Base-by-base conservation (phyloP, 2,888 invertebrate species). In the Phyllotreta striolata region DNA sequence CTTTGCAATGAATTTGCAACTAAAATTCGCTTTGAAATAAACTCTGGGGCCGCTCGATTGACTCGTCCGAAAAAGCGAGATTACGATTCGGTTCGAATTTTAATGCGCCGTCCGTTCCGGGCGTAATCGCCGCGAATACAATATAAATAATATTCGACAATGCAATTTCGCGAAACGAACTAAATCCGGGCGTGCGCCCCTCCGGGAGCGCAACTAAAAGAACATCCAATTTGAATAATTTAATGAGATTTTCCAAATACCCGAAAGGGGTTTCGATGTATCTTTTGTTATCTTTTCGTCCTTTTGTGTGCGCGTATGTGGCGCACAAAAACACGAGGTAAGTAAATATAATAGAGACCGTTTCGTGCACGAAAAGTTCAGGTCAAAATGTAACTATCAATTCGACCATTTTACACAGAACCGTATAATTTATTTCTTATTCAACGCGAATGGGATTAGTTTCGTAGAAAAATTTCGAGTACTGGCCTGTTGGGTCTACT, bases 151-250 rank as follows among this genome's bases (percentile, higher is more conserved):
- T 52, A 38, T 52, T 52, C 12, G 35, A 52, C 38, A 52, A 52
- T 34, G 6, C 49, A 14, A 52, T 52, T 38, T 52, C 13, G 8
- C 52, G 38, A 12, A 35, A 51, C 51, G 6, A 35, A 35, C 51
- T 51, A 52, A 52, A 52, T 52, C 52, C 38, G 39, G 10, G 8
- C 12, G 12, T 24, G 24, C 24, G 6, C 10, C 52, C 52, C 38
- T 38, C 37, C 37, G 39, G 13, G 12, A 52, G 8, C 14, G 39
- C 47, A 37, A 35, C 41, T 40, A 61, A 71, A 70, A 70, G 72
- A 70, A 63, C 72, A 72, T 69, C 69, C 67, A 72, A 78, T 78
- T 78, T 77, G 72, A 78, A 78, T 77, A 77, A 77, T 78, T 77
- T 78, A 77, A 78, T 77, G 77, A 77, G 77, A 73, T 77, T 76